A percentile compares a stretch with the other conserved stretches of the same genome.
Conservation (phyloP, 2,888 invertebrate species). For the Hypercompe scribonia region DNA sequence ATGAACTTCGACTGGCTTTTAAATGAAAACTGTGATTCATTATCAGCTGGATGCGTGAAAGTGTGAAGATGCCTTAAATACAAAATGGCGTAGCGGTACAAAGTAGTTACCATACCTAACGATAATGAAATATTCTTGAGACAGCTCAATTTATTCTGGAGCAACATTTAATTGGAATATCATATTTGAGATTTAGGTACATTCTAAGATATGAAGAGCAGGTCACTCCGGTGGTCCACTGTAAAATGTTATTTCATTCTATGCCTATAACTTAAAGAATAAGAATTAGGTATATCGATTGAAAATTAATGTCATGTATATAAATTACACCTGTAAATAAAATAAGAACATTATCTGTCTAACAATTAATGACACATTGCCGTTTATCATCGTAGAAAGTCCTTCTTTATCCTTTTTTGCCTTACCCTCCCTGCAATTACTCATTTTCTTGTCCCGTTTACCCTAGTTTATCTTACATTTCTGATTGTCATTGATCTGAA, state of each 20-base stretch:
- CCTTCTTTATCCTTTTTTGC: too few relatives aligned
- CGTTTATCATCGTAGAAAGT: too few relatives aligned
- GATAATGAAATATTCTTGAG: slow-evolving; percentile 44
- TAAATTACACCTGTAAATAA: too few relatives aligned
- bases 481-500: too few relatives aligned
- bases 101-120: slow-evolving; percentile 40
- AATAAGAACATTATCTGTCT: too few relatives aligned
- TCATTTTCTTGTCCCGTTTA: too few relatives aligned
- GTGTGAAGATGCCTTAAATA: slow-evolving; percentile 31
- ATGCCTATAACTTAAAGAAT: too few relatives aligned
- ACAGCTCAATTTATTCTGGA: slow-evolving; percentile 56
- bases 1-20: neutral
- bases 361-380: too few relatives aligned
- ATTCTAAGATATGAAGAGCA: neutral
- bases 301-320: too few relatives aligned
- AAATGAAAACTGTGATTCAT: neutral
- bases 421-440: too few relatives aligned
- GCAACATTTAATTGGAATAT: slow-evolving; percentile 37
- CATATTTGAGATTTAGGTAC: slow-evolving; percentile 13
- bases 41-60: neutral
- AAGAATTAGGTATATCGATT: too few relatives aligned
- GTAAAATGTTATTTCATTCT: neutral
- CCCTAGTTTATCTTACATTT: too few relatives aligned
- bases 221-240: neutral
- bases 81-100: slow-evolving; percentile 45